These are phyloP conservation scores for Donacobius atricapilla DNA, from an alignment of 2,113 vertebrate species.

Conservation along the genomic window DNA sequence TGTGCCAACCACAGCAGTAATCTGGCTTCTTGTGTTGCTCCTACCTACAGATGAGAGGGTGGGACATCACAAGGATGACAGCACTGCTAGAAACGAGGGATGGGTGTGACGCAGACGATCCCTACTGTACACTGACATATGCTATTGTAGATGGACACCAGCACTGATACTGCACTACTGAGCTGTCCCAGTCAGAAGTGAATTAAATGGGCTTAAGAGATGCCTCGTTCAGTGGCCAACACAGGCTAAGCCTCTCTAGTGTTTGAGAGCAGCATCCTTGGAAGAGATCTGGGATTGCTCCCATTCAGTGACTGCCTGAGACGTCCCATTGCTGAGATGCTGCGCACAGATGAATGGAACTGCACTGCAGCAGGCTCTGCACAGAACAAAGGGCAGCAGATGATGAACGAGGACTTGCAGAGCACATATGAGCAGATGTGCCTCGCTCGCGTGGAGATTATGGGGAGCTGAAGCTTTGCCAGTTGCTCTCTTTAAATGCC, in stretches of 20 bases:
- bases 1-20: not conserved
- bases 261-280: not conserved
- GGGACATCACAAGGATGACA: not conserved
- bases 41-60: not conserved
- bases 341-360: not conserved
- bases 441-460: not conserved
- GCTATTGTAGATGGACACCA: not conserved
- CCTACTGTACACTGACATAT: not conserved
- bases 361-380: not conserved
- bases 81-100: not conserved
- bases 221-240: not conserved
- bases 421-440: not conserved
- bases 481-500: not conserved
- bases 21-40: not conserved
- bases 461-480: conserved; percentile 4
- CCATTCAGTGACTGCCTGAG: not conserved
- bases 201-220: not conserved
- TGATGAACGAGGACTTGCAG: conserved; percentile 1
- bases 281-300: not conserved
- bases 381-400: conserved; percentile 2
- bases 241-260: not conserved
- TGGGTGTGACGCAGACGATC: not conserved
- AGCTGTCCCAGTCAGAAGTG: not conserved
- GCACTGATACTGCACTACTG: not conserved
- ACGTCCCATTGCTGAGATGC: not conserved